Evolutionary conservation across 2,888 invertebrate species (phyloP).

Genomic region (Drosophila barbarae): DNA sequence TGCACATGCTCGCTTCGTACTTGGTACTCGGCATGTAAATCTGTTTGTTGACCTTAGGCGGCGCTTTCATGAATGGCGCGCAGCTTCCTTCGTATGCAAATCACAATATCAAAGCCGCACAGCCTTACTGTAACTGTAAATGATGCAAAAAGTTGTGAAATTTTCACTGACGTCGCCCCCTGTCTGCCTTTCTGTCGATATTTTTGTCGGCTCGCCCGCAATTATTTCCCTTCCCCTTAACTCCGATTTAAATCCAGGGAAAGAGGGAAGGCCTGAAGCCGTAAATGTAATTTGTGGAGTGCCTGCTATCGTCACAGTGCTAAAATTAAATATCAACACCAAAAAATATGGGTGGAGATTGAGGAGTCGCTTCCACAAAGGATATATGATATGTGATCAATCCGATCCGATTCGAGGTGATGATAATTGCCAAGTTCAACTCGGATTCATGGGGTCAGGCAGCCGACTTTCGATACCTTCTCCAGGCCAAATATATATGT

Average conservation of each 20-base stretch:
- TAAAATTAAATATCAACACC: conserved; percentile 35
- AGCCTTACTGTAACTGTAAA: conserved; percentile 39
- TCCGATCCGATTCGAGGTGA: neutral
- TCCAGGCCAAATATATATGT: neutral
- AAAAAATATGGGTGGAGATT: conserved; percentile 24
- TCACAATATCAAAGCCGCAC: neutral
- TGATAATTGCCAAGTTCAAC: conserved; percentile 22
- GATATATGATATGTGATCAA: conserved; percentile 12
- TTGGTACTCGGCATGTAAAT: conserved; percentile 16
- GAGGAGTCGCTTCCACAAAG: conserved; percentile 23
- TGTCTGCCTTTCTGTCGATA: neutral
- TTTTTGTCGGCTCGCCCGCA: conserved; percentile 15
- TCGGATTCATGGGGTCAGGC: conserved; percentile 21
- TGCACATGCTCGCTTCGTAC: conserved; percentile 10
- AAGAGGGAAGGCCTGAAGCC: neutral
- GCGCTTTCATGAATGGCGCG: conserved; percentile 59
- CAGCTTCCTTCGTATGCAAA: conserved; percentile 37
- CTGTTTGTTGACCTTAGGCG: conserved; percentile 67
- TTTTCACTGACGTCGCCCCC: conserved; percentile 27
- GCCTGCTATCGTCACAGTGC: conserved; percentile 35
- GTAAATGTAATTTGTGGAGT: conserved; percentile 13
- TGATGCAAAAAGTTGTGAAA: conserved; percentile 44
- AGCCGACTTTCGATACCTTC: conserved; percentile 1
- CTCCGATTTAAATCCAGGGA: conserved; percentile 8
- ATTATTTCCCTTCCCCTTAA: conserved; percentile 7